These are phyloP conservation scores for Lithophane socia DNA, from an alignment of 2,888 invertebrate genomes.

Conservation along the genomic window DNA sequence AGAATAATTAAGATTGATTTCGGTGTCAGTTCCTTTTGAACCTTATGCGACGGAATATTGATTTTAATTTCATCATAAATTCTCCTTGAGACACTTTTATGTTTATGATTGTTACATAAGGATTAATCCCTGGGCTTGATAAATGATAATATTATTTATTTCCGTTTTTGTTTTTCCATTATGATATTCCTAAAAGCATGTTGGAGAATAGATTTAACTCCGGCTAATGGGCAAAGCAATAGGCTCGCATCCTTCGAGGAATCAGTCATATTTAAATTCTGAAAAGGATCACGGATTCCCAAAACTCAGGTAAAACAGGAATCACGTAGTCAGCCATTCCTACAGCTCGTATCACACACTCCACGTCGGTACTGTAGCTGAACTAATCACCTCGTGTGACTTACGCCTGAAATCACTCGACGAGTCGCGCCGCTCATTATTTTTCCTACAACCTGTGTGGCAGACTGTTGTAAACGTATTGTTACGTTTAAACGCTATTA, in stretches of 20 bases:
- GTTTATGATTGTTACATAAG: neutral
- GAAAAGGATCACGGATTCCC: neutral
- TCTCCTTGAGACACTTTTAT: neutral
- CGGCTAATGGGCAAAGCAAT: neutral
- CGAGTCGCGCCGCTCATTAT: conserved; percentile 68
- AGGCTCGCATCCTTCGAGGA: neutral
- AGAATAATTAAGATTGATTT: neutral
- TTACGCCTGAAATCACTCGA: conserved; percentile 48
- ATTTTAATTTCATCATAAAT: conserved; percentile 7
- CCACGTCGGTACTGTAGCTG: conserved; percentile 36
- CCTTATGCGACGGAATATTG: conserved; percentile 6
- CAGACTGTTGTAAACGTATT: conserved; percentile 23
- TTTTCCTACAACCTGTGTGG: conserved; percentile 54
- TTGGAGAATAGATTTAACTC: neutral
- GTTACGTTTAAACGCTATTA: conserved; percentile 28
- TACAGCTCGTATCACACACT: conserved; percentile 41
- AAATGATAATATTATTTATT: neutral
- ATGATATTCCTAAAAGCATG: neutral
- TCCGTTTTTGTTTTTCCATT: neutral
- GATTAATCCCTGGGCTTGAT: neutral
- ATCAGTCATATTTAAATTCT: neutral
- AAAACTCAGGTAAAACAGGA: neutral
- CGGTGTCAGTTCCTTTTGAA: neutral
- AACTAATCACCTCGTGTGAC: conserved; percentile 66
- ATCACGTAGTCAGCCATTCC: conserved; percentile 9